Base-by-base conservation (phyloP, 2,113 vertebrate species). In the Regulus satrapa region DNA sequence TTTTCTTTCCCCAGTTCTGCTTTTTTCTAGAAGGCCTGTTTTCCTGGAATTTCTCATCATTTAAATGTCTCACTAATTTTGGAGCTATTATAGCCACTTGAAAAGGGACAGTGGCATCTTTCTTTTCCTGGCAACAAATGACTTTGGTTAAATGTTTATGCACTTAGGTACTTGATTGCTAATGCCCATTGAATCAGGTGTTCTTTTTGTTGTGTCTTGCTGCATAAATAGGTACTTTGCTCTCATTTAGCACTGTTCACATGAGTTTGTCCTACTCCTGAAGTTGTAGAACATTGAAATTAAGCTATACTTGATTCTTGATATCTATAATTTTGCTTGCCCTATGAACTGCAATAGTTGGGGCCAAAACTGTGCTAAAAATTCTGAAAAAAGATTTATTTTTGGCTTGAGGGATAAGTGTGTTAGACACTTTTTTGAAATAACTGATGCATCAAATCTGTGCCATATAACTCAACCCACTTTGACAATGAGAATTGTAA, bases 91-190 rank as follows among this genome's bases (percentile, higher is more conserved):
- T 41, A 78, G 36, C 15, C 9, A 8, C 43, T 87, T 92, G 45
- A 46, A 66, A 69, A 73, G 10, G 5, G 2, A 0, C 32, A 61
- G 61, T 20, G 12, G 5, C 34, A 38, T 67, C 45, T 66, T 82
- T 15, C 14, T 74, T 84, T 77, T 67, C 56, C 28, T 92, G 78
- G 43, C 56, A 81, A 14, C 24, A 91, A 58, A 63, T 86, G 0
- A 48, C 32, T 79, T 73, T 18, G 17, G 45, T 68, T 77, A 91
- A 87, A 41, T 92, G 68, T 59, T 79, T 86, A 58, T 74, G 59
- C 29, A 51, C 20, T 38, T 32, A 32, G 12, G 12, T 46, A 17
- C 26, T 83, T 89, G 45, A 48, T 54, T 82, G 26, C 31, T 64
- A 61, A 9, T 68, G 23, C n/a, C 6, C 0, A 0, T 76, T 79